Conservation (phyloP, 2,797 vertebrate species). For the Bovichtus variegatus region DNA sequence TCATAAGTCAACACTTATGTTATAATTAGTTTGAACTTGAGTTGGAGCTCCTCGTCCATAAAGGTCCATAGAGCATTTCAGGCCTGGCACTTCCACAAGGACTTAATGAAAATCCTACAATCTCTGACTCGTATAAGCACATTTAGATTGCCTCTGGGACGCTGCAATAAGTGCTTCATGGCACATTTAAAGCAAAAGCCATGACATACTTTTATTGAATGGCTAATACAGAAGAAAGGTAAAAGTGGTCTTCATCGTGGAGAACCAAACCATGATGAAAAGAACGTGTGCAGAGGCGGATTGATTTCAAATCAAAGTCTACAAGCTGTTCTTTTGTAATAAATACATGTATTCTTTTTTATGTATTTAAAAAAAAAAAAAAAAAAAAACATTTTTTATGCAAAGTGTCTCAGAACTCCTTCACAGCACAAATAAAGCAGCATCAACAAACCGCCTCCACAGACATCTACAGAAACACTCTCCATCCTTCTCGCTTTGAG, state of each 20-base stretch:
- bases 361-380: no score
- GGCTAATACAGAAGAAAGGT: not conserved
- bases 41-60: not conserved
- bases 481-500: not conserved
- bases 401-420: not conserved
- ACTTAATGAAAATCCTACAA: slow-evolving; percentile 25
- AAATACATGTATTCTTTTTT: slow-evolving; percentile 1
- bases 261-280: not conserved
- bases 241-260: not conserved
- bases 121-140: slow-evolving; percentile 12
- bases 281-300: not conserved
- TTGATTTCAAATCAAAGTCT: slow-evolving; percentile 5
- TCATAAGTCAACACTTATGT: not conserved
- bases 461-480: slow-evolving; percentile 21
- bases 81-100: slow-evolving; percentile 7
- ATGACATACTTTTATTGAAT: slow-evolving; percentile 16
- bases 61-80: slow-evolving; percentile 1
- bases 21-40: not conserved
- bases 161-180: slow-evolving; percentile 23
- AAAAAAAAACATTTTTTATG: slow-evolving; percentile 11
- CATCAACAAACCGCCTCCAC: slow-evolving; percentile 27
- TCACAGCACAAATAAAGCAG: slow-evolving; percentile 6
- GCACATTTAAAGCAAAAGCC: slow-evolving; percentile 10
- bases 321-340: slow-evolving; percentile 14
- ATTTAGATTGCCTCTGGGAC: slow-evolving; percentile 23